phyloP scores from a whole-genome alignment of 2,888 invertebrate species.

The Physocephala rufipes region DNA sequence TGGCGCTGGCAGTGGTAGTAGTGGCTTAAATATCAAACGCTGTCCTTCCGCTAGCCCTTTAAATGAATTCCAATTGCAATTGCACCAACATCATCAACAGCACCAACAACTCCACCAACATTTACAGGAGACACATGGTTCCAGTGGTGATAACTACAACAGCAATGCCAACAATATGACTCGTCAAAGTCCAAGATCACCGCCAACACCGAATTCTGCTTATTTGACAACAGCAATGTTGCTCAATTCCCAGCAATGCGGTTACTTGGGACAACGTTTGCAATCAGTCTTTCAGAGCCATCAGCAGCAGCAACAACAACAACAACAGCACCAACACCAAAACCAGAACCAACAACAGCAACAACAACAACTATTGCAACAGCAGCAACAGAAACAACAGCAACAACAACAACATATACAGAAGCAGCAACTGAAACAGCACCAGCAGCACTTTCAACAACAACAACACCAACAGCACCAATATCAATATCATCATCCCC shows the following conservation, averaged over 20 bases:
- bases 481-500: constrained; percentile 54
- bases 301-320: constrained; percentile 55
- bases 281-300: constrained; percentile 63
- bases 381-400: constrained; percentile 42
- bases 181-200: constrained; percentile 44
- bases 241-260: constrained; percentile 64
- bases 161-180: constrained; percentile 44
- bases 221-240: constrained; percentile 66
- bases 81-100: constrained; percentile 50
- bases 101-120: constrained; percentile 48
- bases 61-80: constrained; percentile 50
- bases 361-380: constrained; percentile 51
- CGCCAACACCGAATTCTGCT: constrained; percentile 53
- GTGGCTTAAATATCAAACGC: constrained; percentile 58
- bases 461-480: constrained; percentile 54
- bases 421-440: constrained; percentile 53
- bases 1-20: constrained; percentile 41
- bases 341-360: constrained; percentile 55
- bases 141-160: constrained; percentile 29
- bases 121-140: constrained; percentile 41
- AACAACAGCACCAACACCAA: constrained; percentile 54
- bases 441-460: constrained; percentile 56
- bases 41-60: constrained; percentile 54
- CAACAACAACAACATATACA: constrained; percentile 48
- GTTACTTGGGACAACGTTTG: constrained; percentile 63